Conservation (phyloP, 1,140 invertebrate species). For the Penaeus japonicus region DNA sequence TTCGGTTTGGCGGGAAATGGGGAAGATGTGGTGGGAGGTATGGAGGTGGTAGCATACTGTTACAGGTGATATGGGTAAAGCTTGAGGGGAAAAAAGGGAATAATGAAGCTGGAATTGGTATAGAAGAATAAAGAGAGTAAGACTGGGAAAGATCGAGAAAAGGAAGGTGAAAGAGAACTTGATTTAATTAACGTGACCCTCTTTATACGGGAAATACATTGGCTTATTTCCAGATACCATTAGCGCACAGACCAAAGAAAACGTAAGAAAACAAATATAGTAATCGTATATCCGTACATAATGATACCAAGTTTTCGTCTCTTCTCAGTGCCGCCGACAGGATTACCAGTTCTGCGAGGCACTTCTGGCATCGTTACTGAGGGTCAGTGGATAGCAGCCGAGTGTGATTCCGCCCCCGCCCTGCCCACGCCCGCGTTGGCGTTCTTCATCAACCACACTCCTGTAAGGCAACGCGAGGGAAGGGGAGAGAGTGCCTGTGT, state of each 20-base stretch:
- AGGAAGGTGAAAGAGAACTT: neutral
- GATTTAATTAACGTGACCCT: no score
- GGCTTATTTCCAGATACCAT: neutral
- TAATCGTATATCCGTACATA: neutral
- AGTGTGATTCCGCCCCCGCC: slow-evolving; percentile 8
- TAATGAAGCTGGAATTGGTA: no score
- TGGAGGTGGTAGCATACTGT: neutral
- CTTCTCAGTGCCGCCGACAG: slow-evolving; percentile 11
- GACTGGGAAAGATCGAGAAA: neutral
- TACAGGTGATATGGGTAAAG: no score
- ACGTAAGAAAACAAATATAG: neutral
- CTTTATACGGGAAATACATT: neutral
- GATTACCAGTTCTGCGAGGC: neutral
- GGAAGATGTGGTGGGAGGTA: neutral
- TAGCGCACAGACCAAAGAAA: neutral
- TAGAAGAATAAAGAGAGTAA: neutral
- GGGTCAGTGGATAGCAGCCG: slow-evolving; percentile 10
- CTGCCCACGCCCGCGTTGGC: neutral
- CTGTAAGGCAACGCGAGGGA: slow-evolving; percentile 3
- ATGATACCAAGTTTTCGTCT: neutral
- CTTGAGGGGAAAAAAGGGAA: no score
- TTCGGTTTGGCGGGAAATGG: no score
- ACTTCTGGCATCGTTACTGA: neutral
- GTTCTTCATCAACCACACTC: slow-evolving; percentile 23
- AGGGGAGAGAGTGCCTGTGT: neutral